Percentiles rank a stretch among this genome's conserved stretches.
phyloP scores from a whole-genome alignment of 2,888 invertebrate species.

The Drosophila monieri region DNA sequence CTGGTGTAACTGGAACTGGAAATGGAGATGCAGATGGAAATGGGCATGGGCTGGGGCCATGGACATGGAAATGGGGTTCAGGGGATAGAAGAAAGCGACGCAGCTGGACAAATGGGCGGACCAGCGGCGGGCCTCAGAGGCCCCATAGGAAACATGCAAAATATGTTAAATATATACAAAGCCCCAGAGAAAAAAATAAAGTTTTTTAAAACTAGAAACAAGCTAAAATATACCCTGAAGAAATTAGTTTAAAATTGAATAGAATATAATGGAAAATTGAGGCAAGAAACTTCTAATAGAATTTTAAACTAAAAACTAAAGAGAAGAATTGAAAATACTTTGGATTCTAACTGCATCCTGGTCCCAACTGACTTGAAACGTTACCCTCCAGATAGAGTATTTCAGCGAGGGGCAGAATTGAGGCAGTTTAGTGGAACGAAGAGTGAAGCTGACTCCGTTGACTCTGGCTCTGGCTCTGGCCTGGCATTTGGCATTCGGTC shows the following conservation, averaged over 20 bases:
- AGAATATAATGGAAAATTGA: not conserved
- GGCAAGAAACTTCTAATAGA: not conserved
- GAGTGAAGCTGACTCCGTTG: constrained; percentile 38
- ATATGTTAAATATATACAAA: constrained; percentile 41
- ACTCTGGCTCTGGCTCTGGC: constrained; percentile 29
- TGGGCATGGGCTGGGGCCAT: constrained; percentile 5
- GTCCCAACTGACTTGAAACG: constrained; percentile 5
- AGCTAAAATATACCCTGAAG: constrained; percentile 12
- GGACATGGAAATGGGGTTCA: constrained; percentile 16
- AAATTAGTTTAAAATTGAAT: not conserved
- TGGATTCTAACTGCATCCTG: constrained; percentile 7
- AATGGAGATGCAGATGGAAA: constrained; percentile 25
- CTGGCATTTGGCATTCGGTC: constrained; percentile 59
- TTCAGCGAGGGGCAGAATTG: constrained; percentile 37
- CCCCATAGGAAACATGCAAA: constrained; percentile 57
- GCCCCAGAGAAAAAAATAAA: constrained; percentile 11
- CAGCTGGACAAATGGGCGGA: constrained; percentile 64
- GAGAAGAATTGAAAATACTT: not conserved
- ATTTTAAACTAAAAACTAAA: not conserved
- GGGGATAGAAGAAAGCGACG: not conserved
- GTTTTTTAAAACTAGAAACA: not conserved
- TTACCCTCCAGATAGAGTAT: constrained; percentile 13
- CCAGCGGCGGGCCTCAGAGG: constrained; percentile 61
- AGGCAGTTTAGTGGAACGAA: constrained; percentile 51
- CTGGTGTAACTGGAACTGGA: constrained; percentile 22